Evolutionary conservation across 2,113 vertebrate species (phyloP), one percentile per base, ranked within the genome.

Genomic region (Zosterops japonicus): DNA sequence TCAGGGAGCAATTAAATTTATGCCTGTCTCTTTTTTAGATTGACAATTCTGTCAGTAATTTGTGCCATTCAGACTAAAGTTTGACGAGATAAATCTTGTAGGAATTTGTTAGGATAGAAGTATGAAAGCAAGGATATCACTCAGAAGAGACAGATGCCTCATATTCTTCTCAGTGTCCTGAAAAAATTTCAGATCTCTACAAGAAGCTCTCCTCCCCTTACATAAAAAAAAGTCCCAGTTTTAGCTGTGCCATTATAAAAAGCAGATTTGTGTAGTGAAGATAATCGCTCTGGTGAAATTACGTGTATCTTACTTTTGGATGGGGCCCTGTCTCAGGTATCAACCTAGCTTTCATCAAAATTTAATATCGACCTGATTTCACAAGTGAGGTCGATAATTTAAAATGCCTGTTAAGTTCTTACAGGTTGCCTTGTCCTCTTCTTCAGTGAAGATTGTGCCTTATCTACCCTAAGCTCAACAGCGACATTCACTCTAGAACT

Each of bases 41-140:
- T 94, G 94, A 93, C 96, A 96, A 89, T 89, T 68, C 86, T 97
- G 81, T 83, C 87, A 93, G 94, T 94, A 96, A 93, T 96, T 94
- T 95, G 88, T 96, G 94, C 89, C 10, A 8, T 91, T 95, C 94
- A 96, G 91, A 90, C 79, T 85, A 60, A 93, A 90, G 53, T 96
- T 96, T 96, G 95, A 95, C 63, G 95, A 93, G 96, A 89, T 68
- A 95, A 94, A 83, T 97, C 94, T 95, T 96, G 94, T 91, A 95
- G 93, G 93, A 97, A 96, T 95, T 96, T 93, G 87, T 89, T 91
- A 92, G 87, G 60, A 71, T 87, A 39, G 82, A 93, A 93, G 64
- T 67, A 96, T 76, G 85, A 96, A 96, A 96, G 89, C 95, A 92
- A 88, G 69, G 63, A 55, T 94, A 93, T 89, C 72, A 82, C 55